Evolutionary conservation across 2,888 invertebrate species (phyloP), one percentile per base, ranked within the genome.

Genomic region (Phyllotreta cruciferae): DNA sequence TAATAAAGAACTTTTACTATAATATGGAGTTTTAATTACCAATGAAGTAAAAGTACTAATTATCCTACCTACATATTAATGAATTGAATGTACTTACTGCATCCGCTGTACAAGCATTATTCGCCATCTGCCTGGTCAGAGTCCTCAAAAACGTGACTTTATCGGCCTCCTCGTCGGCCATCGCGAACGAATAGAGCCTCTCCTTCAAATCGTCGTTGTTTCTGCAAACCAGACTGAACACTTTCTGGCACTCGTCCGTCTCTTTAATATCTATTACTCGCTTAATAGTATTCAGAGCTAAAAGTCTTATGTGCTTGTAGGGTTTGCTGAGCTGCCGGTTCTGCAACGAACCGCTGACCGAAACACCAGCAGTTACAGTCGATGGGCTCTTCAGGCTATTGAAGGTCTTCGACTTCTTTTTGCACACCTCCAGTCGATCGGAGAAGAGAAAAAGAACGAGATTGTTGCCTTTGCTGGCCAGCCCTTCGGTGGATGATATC

Each of bases 401-500:
- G 68, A 88, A 88, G 55, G 86, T 90, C 80, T 92, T 91, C 49
- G 92, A 92, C 74, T 93, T 87, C 79, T 91, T 91, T 79, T 92
- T 92, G 82, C 92, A 92, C 76, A 98, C 94, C 84, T 96, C 96
- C 79, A 98, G 86, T 64, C 93, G 92, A 83, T 98, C 98, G 41
- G 94, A 93, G 82, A 98, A 98, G 35, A 98, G 85, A 81, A 96
- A 96, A 70, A 98, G 83, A 70, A 94, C 89, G 66, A 98, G 85
- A 70, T 90, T 90, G 80, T 77, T 79, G 56, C 96, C 96, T 71
- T 94, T 88, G 10, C 93, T 92, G 67, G 93, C 92, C 53, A 96
- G 82, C 57, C 89, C 90, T 75, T 95, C 91, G 0, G 79, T 78
- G 1, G 78, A 77, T 66, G 91, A 89, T 37, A 96, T 83, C 81